phyloP scores from a whole-genome alignment of 2,888 invertebrate genomes.

The Sthenelais limicola region DNA sequence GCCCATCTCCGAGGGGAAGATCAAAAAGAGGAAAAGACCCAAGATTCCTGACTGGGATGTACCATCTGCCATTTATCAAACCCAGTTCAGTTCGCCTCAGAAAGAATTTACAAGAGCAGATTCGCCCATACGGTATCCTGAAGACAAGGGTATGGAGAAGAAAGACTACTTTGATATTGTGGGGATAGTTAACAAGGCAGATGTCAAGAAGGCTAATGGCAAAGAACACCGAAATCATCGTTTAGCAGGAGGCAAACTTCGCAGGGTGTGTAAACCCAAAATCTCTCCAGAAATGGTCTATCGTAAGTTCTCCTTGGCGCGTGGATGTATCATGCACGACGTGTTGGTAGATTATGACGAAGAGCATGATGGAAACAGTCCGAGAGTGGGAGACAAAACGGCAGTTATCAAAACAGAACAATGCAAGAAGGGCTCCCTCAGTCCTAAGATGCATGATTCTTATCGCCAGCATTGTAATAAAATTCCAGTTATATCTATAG shows the following conservation, averaged over 20 bases:
- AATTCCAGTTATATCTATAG: slow-evolving; percentile 29
- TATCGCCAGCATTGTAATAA: slow-evolving; percentile 23
- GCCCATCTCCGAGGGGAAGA: slow-evolving; percentile 24
- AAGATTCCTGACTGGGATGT: slow-evolving; percentile 21
- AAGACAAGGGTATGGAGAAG: slow-evolving; percentile 30
- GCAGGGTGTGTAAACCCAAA: slow-evolving; percentile 46
- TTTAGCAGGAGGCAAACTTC: slow-evolving; percentile 47
- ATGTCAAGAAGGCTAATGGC: slow-evolving; percentile 37
- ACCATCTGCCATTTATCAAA: slow-evolving; percentile 10
- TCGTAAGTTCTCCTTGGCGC: slow-evolving; percentile 36
- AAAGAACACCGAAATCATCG: slow-evolving; percentile 46
- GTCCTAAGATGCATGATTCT: slow-evolving; percentile 32
- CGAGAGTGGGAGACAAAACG: slow-evolving; percentile 16
- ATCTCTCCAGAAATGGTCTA: slow-evolving; percentile 49
- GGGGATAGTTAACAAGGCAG: slow-evolving; percentile 49
- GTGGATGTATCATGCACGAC: slow-evolving; percentile 34
- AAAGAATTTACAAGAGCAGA: background rate
- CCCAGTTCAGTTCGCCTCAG: background rate
- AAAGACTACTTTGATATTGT: slow-evolving; percentile 45
- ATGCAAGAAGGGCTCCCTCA: slow-evolving; percentile 8
- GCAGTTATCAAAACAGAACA: slow-evolving; percentile 10
- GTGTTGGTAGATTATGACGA: slow-evolving; percentile 24
- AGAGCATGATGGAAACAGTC: slow-evolving; percentile 27
- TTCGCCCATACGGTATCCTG: slow-evolving; percentile 2
- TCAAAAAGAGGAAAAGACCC: slow-evolving; percentile 7